These are phyloP conservation scores for Gobionotothen gibberifrons DNA, from an alignment of 2,797 vertebrate species.

Conservation along the genomic window DNA sequence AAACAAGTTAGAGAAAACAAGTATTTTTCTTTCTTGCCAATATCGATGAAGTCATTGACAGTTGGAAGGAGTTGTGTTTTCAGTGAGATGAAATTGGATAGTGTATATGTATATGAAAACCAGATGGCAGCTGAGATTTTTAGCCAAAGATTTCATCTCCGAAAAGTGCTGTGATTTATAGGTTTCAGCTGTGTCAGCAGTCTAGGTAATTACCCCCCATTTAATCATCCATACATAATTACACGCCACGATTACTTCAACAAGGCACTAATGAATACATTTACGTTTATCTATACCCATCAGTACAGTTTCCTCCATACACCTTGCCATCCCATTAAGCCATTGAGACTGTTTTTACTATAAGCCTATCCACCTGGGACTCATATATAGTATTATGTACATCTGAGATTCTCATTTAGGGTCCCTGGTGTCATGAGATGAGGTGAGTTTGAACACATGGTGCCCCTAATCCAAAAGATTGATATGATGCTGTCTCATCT, in stretches of 20 bases:
- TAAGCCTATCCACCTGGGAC: conserved; percentile 57
- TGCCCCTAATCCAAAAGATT: conserved; percentile 42
- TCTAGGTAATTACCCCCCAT: conserved; percentile 62
- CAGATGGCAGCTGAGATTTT: conserved; percentile 61
- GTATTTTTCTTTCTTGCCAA: neutral
- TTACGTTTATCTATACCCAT: conserved; percentile 49
- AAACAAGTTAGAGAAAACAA: neutral
- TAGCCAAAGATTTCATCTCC: conserved; percentile 55
- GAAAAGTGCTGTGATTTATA: conserved; percentile 56
- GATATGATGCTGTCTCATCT: conserved; percentile 45
- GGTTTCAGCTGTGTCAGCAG: conserved; percentile 73
- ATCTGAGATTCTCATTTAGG: conserved; percentile 42
- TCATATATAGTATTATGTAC: conserved; percentile 31
- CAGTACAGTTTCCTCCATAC: conserved; percentile 24
- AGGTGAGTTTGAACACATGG: conserved; percentile 60
- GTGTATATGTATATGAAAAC: conserved; percentile 41
- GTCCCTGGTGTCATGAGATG: conserved; percentile 35
- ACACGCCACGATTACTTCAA: conserved; percentile 60
- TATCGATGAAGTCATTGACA: conserved; percentile 9
- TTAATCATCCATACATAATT: conserved; percentile 68
- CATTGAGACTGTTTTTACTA: conserved; percentile 38
- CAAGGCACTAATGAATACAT: conserved; percentile 60
- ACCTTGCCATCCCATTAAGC: conserved; percentile 18
- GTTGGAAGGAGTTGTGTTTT: conserved; percentile 34
- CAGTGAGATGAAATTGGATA: conserved; percentile 24